Evolutionary conservation across 2,113 vertebrate genomes (phyloP).

Genomic region (Amphiprion percula): DNA sequence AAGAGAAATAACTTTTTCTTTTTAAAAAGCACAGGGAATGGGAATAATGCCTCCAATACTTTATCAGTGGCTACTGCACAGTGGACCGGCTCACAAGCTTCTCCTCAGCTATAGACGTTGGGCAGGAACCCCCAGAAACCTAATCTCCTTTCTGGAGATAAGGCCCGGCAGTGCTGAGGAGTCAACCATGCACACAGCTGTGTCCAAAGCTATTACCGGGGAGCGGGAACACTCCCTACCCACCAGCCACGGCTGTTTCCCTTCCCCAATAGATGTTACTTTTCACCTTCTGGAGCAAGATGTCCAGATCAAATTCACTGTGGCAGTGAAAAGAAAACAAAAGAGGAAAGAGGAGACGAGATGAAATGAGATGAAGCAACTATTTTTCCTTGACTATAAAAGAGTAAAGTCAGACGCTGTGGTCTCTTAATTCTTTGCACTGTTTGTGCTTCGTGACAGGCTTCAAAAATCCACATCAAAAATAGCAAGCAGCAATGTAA

Average conservation of each 20-base stretch:
- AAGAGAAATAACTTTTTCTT: background rate
- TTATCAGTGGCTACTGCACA: constrained; percentile 59
- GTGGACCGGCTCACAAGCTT: constrained; percentile 53
- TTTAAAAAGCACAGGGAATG: constrained; percentile 9
- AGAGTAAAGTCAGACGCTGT: background rate
- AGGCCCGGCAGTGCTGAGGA: constrained; percentile 69
- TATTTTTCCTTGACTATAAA: background rate
- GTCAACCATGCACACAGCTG: constrained; percentile 74
- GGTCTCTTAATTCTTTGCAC: constrained; percentile 29
- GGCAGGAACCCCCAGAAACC: constrained; percentile 63
- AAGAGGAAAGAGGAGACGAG: constrained; percentile 12
- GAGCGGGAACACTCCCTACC: constrained; percentile 54
- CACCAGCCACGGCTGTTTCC: constrained; percentile 55
- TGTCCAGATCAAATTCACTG: constrained; percentile 59
- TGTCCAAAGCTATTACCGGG: constrained; percentile 77
- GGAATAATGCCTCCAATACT: constrained; percentile 61
- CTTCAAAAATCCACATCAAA: constrained; percentile 20
- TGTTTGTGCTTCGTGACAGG: background rate
- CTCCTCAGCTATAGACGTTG: constrained; percentile 54
- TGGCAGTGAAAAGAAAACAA: constrained; percentile 18
- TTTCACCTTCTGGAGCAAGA: constrained; percentile 63
- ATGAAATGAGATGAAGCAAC: constrained; percentile 18
- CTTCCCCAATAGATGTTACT: constrained; percentile 43
- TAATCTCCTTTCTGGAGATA: constrained; percentile 77
- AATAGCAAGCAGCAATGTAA: constrained; percentile 17